Conservation (phyloP, 2,113 vertebrate genomes). For the Onychorhynchus coronatus region DNA sequence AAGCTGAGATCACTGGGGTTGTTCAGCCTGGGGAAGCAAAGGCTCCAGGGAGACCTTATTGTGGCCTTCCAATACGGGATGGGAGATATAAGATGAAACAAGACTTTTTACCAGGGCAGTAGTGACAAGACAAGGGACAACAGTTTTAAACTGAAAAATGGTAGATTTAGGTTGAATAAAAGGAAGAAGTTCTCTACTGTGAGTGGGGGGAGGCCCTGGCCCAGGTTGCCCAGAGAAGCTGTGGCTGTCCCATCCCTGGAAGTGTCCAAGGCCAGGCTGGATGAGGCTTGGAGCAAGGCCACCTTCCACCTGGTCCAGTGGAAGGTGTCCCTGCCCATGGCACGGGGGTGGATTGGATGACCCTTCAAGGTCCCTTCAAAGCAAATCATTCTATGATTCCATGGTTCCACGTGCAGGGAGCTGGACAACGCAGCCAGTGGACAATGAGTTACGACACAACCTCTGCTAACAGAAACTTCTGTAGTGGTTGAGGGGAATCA, state of each 20-base stretch:
- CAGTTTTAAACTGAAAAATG: background rate
- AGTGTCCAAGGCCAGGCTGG: background rate
- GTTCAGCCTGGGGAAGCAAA: background rate
- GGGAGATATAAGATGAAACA: background rate
- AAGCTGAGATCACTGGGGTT: background rate
- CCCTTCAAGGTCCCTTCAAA: background rate
- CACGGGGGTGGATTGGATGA: background rate
- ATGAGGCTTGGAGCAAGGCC: fast-evolving
- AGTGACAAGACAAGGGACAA: background rate
- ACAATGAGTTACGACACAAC: background rate
- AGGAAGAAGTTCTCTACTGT: background rate
- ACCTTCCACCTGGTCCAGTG: fast-evolving
- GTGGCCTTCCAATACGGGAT: background rate
- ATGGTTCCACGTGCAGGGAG: background rate
- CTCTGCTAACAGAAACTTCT: background rate
- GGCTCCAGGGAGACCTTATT: fast-evolving
- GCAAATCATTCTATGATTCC: background rate
- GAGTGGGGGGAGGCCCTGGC: background rate
- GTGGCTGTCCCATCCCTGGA: background rate
- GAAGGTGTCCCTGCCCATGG: fast-evolving
- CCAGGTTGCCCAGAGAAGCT: background rate
- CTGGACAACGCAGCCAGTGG: background rate
- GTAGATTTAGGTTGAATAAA: background rate
- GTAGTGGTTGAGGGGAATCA: background rate
- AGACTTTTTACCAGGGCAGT: background rate